These are phyloP conservation scores for Pseudococcus jackbeardsleyi DNA, from an alignment of 2,888 invertebrate genomes.

Conservation along the genomic window DNA sequence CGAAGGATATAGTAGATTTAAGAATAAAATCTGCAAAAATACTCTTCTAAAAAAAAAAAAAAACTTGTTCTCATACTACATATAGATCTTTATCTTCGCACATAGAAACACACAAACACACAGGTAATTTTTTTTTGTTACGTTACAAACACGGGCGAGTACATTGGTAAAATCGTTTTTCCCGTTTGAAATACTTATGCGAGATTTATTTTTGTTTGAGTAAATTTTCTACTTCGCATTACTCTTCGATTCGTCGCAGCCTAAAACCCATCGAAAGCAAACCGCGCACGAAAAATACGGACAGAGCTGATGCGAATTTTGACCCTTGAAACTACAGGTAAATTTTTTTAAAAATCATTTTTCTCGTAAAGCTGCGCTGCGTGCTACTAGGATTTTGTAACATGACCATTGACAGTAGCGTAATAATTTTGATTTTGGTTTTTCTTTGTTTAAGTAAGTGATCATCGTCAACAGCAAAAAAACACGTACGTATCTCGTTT, in stretches of 20 bases:
- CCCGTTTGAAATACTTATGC: background rate
- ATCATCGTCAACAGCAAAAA: constrained; percentile 62
- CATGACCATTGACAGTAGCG: constrained; percentile 13
- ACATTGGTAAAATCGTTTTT: background rate
- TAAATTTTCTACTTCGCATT: background rate
- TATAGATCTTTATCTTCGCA: background rate
- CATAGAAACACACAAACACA: background rate
- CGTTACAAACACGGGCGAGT: background rate
- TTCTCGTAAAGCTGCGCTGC: background rate
- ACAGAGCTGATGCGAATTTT: background rate
- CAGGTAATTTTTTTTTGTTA: background rate
- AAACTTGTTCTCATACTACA: background rate
- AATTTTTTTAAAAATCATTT: background rate
- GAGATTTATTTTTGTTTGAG: background rate
- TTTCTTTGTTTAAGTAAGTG: constrained; percentile 34
- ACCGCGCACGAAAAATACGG: background rate
- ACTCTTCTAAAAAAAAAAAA: no score
- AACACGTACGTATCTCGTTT: constrained; percentile 55
- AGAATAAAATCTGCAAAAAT: background rate
- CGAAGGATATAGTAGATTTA: background rate
- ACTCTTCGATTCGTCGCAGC: background rate
- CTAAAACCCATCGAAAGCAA: background rate
- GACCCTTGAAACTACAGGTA: background rate
- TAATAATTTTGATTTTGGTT: constrained; percentile 48
- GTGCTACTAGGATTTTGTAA: background rate